Evolutionary conservation across 2,888 invertebrate genomes (phyloP).

Genomic region (Hydroisotoma schaefferi): DNA sequence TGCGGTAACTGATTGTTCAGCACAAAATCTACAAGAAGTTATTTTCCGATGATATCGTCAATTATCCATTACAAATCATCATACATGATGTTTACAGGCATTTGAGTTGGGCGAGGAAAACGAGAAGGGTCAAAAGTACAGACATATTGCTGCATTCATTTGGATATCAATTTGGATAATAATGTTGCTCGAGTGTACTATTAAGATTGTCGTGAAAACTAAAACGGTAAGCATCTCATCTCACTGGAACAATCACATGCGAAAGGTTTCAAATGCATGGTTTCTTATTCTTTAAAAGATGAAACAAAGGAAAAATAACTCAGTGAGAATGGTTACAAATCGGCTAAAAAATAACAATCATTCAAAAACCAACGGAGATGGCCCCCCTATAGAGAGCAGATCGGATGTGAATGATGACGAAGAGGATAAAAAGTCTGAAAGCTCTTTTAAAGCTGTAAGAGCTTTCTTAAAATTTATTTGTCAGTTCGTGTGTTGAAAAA

Average conservation of each 20-base stretch:
- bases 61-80: no score
- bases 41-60: no score
- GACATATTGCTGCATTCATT: slow-evolving; percentile 54
- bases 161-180: slow-evolving; percentile 59
- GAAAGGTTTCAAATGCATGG: not conserved
- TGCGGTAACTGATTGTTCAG: no score
- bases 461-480: no score
- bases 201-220: slow-evolving; percentile 55
- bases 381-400: no score
- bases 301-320: not conserved
- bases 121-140: slow-evolving; percentile 48
- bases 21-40: no score
- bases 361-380: not conserved
- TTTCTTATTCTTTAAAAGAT: not conserved
- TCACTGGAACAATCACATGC: not conserved
- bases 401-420: no score
- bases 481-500: no score
- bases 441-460: no score
- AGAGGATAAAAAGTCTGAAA: no score
- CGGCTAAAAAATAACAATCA: not conserved
- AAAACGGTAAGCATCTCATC: slow-evolving; percentile 23
- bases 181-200: slow-evolving; percentile 58
- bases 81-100: slow-evolving; percentile 49
- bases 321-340: no score
- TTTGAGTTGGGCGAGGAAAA: slow-evolving; percentile 50